These are phyloP conservation scores for Chloroceryle aenea DNA, from an alignment of 2,113 vertebrate genomes.

Conservation along the genomic window DNA sequence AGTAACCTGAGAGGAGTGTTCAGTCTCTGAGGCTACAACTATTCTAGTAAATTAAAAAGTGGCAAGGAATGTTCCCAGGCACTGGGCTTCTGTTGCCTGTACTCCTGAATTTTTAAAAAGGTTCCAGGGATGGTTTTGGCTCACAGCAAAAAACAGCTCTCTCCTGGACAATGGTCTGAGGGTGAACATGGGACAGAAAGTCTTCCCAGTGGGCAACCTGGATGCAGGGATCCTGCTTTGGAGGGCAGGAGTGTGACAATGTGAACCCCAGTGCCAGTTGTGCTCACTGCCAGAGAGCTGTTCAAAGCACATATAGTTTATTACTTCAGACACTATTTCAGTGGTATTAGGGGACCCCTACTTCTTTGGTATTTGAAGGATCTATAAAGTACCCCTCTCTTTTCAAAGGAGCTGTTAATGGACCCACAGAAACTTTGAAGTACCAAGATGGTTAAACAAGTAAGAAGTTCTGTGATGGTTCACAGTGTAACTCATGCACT, in stretches of 20 bases:
- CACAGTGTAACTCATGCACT: not conserved
- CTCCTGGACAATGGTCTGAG: not conserved
- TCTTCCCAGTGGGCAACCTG: not conserved
- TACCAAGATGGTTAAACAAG: not conserved
- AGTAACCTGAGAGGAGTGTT: conserved; percentile 24
- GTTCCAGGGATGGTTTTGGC: not conserved
- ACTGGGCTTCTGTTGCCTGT: not conserved
- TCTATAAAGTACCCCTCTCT: not conserved
- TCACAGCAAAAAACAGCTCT: not conserved
- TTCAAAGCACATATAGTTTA: not conserved
- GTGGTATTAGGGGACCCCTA: not conserved
- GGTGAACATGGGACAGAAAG: not conserved
- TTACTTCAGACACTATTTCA: not conserved
- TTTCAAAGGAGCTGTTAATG: conserved; percentile 17
- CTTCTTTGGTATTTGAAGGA: not conserved
- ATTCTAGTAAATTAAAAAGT: conserved; percentile 36
- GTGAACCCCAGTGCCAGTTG: not conserved
- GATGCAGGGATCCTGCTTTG: not conserved
- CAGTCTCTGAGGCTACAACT: not conserved
- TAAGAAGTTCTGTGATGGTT: not conserved
- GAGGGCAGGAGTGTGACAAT: not conserved
- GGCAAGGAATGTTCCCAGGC: not conserved
- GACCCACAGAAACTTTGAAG: not conserved
- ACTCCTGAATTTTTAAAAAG: not conserved
- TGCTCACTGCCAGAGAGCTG: not conserved